These are phyloP conservation scores for Liodrosophila aerea DNA, from an alignment of 2,888 invertebrate species.

Conservation along the genomic window DNA sequence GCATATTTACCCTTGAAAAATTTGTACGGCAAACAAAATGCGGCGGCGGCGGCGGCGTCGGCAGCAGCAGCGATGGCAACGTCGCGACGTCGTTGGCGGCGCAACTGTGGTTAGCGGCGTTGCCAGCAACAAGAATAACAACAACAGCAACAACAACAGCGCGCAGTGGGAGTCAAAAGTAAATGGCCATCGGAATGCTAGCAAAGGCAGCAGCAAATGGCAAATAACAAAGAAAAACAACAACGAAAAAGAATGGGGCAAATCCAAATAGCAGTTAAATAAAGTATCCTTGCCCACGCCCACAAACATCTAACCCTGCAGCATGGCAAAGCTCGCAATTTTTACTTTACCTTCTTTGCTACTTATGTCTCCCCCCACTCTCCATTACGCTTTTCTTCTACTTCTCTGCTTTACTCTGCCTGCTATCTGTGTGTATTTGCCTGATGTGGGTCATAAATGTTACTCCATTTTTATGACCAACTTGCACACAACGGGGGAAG, in stretches of 20 bases:
- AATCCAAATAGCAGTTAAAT: constrained; percentile 69
- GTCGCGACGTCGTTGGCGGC: constrained; percentile 15
- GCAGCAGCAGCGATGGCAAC: constrained; percentile 21
- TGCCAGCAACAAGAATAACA: constrained; percentile 9
- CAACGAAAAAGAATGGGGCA: constrained; percentile 27
- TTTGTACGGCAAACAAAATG: constrained; percentile 29
- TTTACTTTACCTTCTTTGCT: constrained; percentile 9
- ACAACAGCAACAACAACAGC: constrained; percentile 20
- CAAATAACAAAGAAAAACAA: constrained; percentile 56
- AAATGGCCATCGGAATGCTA: constrained; percentile 46
- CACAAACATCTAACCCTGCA: constrained; percentile 35
- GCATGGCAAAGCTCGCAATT: constrained; percentile 45
- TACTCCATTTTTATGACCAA: constrained; percentile 78
- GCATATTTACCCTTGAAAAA: constrained; percentile 74
- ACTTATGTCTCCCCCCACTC: neutral
- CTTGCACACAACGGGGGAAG: constrained; percentile 67
- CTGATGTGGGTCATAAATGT: constrained; percentile 79
- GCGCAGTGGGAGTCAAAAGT: constrained; percentile 40
- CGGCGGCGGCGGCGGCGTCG: constrained; percentile 16
- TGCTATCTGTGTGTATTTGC: constrained; percentile 39
- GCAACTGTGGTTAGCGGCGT: constrained; percentile 4
- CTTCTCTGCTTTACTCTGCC: neutral
- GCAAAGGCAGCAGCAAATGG: constrained; percentile 6
- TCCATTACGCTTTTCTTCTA: constrained; percentile 2
- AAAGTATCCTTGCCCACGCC: constrained; percentile 64